These are phyloP conservation scores for Drymonia ruficornis DNA, from an alignment of 2,888 invertebrate species.

Conservation along the genomic window DNA sequence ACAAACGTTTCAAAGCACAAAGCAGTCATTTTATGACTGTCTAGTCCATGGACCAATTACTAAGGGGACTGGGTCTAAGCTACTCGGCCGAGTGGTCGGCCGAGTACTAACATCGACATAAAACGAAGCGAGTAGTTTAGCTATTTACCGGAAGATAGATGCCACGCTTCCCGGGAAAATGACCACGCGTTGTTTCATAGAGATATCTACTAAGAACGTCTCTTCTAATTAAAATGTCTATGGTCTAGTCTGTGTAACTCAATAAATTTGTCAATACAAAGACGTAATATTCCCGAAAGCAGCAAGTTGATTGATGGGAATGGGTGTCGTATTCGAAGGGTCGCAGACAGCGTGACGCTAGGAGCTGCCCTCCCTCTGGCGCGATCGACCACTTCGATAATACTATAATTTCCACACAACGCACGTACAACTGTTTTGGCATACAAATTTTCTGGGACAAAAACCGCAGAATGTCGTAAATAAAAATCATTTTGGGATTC, in stretches of 20 bases:
- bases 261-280: slow-evolving; percentile 28
- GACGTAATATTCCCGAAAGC: slow-evolving; percentile 39
- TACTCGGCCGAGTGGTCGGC: too few relatives aligned
- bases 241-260: slow-evolving; percentile 7
- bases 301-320: slow-evolving; percentile 44
- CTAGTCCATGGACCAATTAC: too few relatives aligned
- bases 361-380: slow-evolving; percentile 40
- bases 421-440: slow-evolving; percentile 20
- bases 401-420: slow-evolving; percentile 20
- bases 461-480: slow-evolving; percentile 15
- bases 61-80: too few relatives aligned
- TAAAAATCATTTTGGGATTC: slow-evolving; percentile 12
- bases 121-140: too few relatives aligned
- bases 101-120: too few relatives aligned
- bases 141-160: too few relatives aligned
- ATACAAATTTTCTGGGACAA: slow-evolving; percentile 8
- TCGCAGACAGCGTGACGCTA: slow-evolving; percentile 70
- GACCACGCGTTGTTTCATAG: too few relatives aligned
- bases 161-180: too few relatives aligned
- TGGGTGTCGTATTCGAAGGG: slow-evolving; percentile 41
- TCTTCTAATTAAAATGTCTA: too few relatives aligned
- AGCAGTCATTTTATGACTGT: slow-evolving; percentile 12
- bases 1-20: slow-evolving; percentile 1
- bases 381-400: slow-evolving; percentile 58
- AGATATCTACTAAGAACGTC: too few relatives aligned